Base-by-base conservation (phyloP, 1,140 invertebrate genomes). In the Reticulitermes speratus region DNA sequence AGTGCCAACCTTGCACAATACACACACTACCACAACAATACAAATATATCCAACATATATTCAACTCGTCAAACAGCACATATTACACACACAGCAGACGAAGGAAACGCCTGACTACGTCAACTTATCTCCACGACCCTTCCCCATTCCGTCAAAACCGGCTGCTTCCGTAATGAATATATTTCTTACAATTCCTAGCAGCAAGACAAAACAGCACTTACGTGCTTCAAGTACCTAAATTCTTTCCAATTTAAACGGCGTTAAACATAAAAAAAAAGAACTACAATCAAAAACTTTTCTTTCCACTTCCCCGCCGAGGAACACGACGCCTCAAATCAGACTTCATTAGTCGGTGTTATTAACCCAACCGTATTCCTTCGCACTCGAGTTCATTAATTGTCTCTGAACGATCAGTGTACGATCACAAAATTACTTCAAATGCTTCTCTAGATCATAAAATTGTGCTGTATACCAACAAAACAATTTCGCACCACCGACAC, bases 341-440 rank as follows among this genome's bases (percentile, higher is more conserved):
- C 30, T 84, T 84, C 52, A 84, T 84, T 55, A 52, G 52, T 14
- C 45, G 30, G 45, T 84, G 83, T 84, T 84, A 84, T 59, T 84
- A 84, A 84, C 83, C 83, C 21, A 52, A 52, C 8, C 11, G 45
- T 84, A 84, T 84, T 84, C 83, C 23, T 84, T 84, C 83, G 83
- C 83, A 52, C 5, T 12, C 3, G 25, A 8, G 30, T 32, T 52
- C 12, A 44, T 38, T 14, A 44, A 44, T 83, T 83, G 7, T 44
- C 23, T 21, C 0, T 0, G 21, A 45, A 83, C 19, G 45, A n/a
- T n/a, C 38, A 14, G 21, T 6, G 21, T 14, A 30, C 11, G 3
- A 82, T n/a, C 0, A 12, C 30, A 82, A 82, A 44, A 44, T 30
- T 82, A 14, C 21, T 44, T 5, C 25, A n/a, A 82, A 32, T 30